Percentiles rank a stretch among this genome's conserved stretches.
Evolutionary conservation across 2,113 vertebrate genomes (phyloP).

Genomic region (Oriolus oriolus): DNA sequence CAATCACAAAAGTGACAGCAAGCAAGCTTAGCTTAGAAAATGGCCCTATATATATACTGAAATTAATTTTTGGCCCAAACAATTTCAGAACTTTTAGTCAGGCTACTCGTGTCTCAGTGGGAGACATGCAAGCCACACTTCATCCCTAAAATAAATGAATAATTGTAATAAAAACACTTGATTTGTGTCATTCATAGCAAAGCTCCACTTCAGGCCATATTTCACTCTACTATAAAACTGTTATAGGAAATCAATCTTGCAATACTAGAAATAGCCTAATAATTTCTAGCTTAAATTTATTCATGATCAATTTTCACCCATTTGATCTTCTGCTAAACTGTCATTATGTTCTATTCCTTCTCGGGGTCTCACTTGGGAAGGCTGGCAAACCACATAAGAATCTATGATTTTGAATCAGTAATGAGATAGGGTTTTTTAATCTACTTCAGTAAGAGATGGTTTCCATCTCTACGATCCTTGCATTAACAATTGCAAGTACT

Average conservation of each 20-base stretch:
- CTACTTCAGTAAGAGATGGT: background rate
- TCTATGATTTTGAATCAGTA: background rate
- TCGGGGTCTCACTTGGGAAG: background rate
- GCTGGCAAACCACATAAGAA: background rate
- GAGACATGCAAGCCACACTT: background rate
- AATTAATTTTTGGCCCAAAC: background rate
- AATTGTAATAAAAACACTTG: background rate
- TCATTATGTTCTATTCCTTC: background rate
- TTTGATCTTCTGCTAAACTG: background rate
- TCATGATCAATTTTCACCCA: background rate
- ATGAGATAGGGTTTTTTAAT: background rate
- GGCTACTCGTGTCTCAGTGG: background rate
- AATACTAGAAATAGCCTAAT: background rate
- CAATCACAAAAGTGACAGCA: background rate
- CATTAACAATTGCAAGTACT: background rate
- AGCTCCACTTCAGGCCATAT: background rate
- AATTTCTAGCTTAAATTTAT: background rate
- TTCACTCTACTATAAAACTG: background rate
- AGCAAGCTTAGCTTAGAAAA: background rate
- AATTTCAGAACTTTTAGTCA: background rate
- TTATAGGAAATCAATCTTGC: background rate
- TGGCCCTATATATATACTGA: background rate
- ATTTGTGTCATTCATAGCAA: background rate
- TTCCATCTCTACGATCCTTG: background rate
- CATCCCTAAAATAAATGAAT: background rate